A percentile compares a stretch with the other conserved stretches of the same genome.
phyloP scores from a whole-genome alignment of 2,888 invertebrate genomes.

The Drosophila incognita region DNA sequence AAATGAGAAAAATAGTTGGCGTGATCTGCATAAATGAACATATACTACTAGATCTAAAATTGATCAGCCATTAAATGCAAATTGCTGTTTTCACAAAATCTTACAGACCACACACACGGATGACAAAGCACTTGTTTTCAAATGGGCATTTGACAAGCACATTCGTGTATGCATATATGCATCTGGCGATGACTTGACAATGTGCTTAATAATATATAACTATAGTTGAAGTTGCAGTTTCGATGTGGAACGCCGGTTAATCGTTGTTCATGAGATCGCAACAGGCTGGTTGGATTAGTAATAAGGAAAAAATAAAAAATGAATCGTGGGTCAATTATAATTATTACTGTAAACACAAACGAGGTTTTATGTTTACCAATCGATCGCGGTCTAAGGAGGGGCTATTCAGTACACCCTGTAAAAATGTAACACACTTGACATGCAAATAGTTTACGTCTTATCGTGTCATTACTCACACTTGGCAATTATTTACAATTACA shows the following conservation, averaged over 20 bases:
- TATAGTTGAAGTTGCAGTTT: background rate
- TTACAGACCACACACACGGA: conserved; percentile 27
- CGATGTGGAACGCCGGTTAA: conserved; percentile 23
- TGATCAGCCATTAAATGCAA: conserved; percentile 40
- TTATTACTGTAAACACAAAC: conserved; percentile 4
- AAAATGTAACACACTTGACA: conserved; percentile 3
- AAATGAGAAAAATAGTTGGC: conserved; percentile 4
- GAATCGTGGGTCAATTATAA: conserved; percentile 1
- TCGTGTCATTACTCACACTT: background rate
- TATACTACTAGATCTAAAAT: conserved; percentile 8
- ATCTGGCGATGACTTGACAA: conserved; percentile 47
- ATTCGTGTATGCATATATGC: background rate
- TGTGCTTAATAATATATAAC: conserved; percentile 5
- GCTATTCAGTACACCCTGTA: background rate
- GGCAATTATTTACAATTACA: conserved; percentile 13
- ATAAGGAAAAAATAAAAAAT: background rate
- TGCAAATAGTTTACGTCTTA: background rate
- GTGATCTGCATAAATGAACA: conserved; percentile 37
- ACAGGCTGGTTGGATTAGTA: conserved; percentile 28
- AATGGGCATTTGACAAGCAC: conserved; percentile 7
- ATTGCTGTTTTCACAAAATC: conserved; percentile 29
- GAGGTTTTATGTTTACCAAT: conserved; percentile 9
- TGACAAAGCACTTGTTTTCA: conserved; percentile 28
- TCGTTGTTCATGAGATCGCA: conserved; percentile 24
- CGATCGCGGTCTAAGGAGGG: background rate